Percentiles rank a stretch among this genome's conserved stretches.
phyloP scores from a whole-genome alignment of 2,888 invertebrate genomes.

The Penaeus monodon region DNA sequence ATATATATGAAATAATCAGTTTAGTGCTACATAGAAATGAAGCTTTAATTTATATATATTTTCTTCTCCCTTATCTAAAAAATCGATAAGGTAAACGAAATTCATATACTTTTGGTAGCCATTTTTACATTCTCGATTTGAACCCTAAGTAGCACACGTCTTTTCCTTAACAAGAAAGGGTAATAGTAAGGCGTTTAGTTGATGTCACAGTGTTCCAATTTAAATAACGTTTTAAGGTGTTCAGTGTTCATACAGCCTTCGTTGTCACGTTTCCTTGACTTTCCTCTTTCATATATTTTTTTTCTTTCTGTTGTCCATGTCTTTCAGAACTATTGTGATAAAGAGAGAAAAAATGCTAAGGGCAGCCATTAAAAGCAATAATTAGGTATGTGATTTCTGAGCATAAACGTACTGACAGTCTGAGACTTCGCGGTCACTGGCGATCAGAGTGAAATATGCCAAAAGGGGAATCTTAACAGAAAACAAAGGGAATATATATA shows the following conservation, averaged over 20 bases:
- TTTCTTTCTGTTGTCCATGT: constrained; percentile 51
- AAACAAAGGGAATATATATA: too few species aligned
- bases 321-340: constrained; percentile 59
- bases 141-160: background rate
- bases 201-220: constrained; percentile 7
- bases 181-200: background rate
- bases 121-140: too few species aligned
- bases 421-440: too few species aligned
- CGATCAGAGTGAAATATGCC: background rate
- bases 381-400: background rate
- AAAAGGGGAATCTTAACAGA: too few species aligned
- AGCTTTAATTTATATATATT: too few species aligned
- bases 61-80: too few species aligned
- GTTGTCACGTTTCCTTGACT: constrained; percentile 14
- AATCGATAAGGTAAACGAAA: too few species aligned
- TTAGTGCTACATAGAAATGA: too few species aligned
- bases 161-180: background rate
- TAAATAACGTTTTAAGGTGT: constrained; percentile 17
- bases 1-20: too few species aligned
- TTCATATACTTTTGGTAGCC: too few species aligned
- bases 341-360: constrained; percentile 32
- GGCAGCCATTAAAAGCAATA: constrained; percentile 35
- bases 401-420: constrained; percentile 1
- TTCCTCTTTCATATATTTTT: constrained; percentile 26
- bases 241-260: constrained; percentile 33